These are phyloP conservation scores for Lota lota DNA, from an alignment of 2,113 vertebrate species.

Conservation along the genomic window DNA sequence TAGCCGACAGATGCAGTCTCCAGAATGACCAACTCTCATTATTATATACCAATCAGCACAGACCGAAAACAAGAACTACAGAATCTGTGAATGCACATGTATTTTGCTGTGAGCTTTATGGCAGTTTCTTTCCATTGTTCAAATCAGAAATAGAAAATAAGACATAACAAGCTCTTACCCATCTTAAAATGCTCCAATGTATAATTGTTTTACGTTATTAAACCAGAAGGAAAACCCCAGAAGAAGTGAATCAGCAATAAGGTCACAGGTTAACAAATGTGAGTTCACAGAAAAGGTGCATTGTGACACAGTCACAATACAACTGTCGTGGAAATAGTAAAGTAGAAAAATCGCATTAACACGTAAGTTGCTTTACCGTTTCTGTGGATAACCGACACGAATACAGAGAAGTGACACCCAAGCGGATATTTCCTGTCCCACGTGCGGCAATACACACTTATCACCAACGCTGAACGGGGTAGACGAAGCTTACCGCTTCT, in stretches of 20 bases:
- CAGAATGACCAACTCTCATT: background rate
- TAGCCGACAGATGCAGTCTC: background rate
- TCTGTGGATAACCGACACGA: no score
- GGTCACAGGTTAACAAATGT: background rate
- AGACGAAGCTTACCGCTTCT: no score
- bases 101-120: background rate
- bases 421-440: no score
- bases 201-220: no score
- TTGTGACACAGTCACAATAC: background rate
- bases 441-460: no score
- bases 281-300: background rate
- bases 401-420: no score
- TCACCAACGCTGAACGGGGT: no score
- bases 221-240: no score
- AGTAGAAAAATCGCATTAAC: no score
- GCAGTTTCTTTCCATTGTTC: background rate
- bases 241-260: background rate
- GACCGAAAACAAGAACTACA: conserved; percentile 5
- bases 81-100: background rate
- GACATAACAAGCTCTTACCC: background rate
- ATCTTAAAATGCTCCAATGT: no score
- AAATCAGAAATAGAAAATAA: background rate
- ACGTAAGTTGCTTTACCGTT: no score
- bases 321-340: no score
- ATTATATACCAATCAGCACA: background rate